phyloP scores from a whole-genome alignment of 1,140 invertebrate species.

The Drosophila navojoa region DNA sequence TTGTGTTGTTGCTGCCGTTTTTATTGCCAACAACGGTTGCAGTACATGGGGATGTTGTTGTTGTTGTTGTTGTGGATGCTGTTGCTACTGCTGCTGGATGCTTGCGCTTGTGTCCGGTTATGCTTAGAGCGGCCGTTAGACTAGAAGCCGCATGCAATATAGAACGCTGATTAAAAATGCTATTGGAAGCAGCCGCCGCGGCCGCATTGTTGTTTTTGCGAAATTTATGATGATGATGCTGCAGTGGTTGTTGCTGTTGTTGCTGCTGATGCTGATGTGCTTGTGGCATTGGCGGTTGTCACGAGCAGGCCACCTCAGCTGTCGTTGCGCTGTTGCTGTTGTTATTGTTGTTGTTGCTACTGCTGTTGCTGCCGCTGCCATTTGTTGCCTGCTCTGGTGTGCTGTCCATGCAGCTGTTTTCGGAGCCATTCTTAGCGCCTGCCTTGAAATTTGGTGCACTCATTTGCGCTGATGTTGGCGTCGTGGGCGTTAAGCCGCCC shows the following conservation, averaged over 20 bases:
- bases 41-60: constrained; percentile 22
- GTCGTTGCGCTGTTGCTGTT: constrained; percentile 53
- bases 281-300: constrained; percentile 75
- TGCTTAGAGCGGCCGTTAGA: constrained; percentile 73
- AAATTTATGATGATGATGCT: constrained; percentile 75
- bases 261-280: constrained; percentile 37
- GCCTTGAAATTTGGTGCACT: constrained; percentile 68
- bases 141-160: constrained; percentile 66
- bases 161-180: constrained; percentile 81
- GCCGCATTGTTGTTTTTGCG: constrained; percentile 82
- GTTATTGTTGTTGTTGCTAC: constrained; percentile 29
- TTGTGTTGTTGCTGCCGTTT: constrained; percentile 42
- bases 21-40: constrained; percentile 42
- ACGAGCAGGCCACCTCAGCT: constrained; percentile 82
- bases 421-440: constrained; percentile 58
- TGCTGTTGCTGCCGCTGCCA: constrained; percentile 51
- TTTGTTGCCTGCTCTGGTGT: constrained; percentile 44
- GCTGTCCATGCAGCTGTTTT: constrained; percentile 25
- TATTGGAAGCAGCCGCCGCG: constrained; percentile 79
- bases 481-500: constrained; percentile 64
- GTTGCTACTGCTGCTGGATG: constrained; percentile 31
- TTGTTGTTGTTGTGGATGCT: constrained; percentile 20
- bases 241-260: constrained; percentile 45
- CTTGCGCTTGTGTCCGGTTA: constrained; percentile 71
- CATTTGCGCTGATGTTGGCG: constrained; percentile 73